These are phyloP conservation scores for Pycnonotus jocosus DNA, from an alignment of 2,113 vertebrate species.

Conservation along the genomic window DNA sequence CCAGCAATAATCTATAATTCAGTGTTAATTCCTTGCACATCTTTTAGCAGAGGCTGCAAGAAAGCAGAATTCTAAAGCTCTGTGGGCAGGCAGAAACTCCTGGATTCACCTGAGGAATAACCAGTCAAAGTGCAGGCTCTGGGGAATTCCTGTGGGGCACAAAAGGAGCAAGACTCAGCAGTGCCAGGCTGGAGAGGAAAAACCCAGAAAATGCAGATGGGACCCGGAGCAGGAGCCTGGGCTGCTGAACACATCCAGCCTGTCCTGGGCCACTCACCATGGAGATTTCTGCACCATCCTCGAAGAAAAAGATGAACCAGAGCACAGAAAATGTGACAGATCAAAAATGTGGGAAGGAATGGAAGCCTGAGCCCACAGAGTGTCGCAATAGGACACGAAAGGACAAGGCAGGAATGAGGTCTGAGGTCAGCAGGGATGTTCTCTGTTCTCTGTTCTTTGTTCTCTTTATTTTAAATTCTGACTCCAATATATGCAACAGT, in stretches of 20 bases:
- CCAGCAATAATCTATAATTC: not conserved
- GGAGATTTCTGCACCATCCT: not conserved
- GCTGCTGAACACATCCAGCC: not conserved
- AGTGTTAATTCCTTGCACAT: not conserved
- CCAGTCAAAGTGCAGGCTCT: not conserved
- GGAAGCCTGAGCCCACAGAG: not conserved
- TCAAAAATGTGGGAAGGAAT: not conserved
- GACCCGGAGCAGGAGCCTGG: not conserved
- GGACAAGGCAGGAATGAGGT: no score
- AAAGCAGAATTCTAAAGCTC: not conserved
- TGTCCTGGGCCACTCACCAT: not conserved
- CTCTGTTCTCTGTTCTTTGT: no score
- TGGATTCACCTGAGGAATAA: not conserved
- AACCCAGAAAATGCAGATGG: not conserved
- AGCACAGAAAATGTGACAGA: not conserved
- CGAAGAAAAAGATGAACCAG: not conserved
- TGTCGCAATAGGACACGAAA: no score
- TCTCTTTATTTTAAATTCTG: no score
- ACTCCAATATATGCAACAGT: no score
- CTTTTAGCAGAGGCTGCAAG: not conserved
- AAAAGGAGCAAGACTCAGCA: not conserved
- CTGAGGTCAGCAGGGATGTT: no score
- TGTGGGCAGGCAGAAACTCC: not conserved
- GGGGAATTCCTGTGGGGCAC: not conserved
- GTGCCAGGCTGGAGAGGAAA: not conserved